A percentile compares a stretch with the other conserved stretches of the same genome.
Evolutionary conservation across 2,888 invertebrate genomes (phyloP).

Genomic region (Limnephilus lunatus): DNA sequence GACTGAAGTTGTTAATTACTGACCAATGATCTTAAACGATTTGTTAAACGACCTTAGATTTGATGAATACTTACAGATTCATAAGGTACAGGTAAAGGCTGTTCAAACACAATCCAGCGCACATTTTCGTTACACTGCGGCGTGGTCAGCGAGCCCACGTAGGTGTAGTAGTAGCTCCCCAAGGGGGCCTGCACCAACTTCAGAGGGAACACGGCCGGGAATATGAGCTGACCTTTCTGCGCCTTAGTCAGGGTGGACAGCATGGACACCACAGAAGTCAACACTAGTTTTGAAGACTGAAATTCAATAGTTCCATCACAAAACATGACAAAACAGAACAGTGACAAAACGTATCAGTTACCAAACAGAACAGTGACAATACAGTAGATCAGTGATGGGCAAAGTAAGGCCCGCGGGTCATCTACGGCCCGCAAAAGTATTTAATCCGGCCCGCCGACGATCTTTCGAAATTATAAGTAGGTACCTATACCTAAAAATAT

Average conservation of each 20-base stretch:
- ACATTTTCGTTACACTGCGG: slow-evolving; percentile 80
- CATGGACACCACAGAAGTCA: slow-evolving; percentile 2
- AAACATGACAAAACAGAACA: too few relatives aligned
- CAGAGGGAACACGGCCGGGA: slow-evolving; percentile 61
- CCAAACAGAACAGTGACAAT: too few relatives aligned
- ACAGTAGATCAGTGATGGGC: too few relatives aligned
- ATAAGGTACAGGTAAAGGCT: neutral
- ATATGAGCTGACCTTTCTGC: slow-evolving; percentile 8
- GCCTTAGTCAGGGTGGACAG: slow-evolving; percentile 38
- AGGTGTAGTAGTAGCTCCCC: slow-evolving; percentile 74
- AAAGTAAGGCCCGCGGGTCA: too few relatives aligned
- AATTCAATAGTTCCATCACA: neutral
- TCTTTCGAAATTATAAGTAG: too few relatives aligned
- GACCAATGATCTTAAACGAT: too few relatives aligned
- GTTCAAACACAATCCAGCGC: slow-evolving; percentile 76
- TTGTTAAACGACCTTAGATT: too few relatives aligned
- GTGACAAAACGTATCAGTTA: too few relatives aligned
- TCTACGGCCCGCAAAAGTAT: too few relatives aligned
- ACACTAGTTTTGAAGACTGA: neutral
- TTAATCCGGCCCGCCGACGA: too few relatives aligned
- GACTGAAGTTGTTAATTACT: too few relatives aligned
- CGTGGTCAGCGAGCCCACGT: slow-evolving; percentile 77
- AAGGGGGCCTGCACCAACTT: slow-evolving; percentile 65
- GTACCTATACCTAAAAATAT: too few relatives aligned
- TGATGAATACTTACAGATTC: slow-evolving; percentile 9